Percentiles rank a stretch among this genome's conserved stretches.
Evolutionary conservation across 2,797 vertebrate genomes (phyloP).

Genomic region (Artibeus jamaicensis): DNA sequence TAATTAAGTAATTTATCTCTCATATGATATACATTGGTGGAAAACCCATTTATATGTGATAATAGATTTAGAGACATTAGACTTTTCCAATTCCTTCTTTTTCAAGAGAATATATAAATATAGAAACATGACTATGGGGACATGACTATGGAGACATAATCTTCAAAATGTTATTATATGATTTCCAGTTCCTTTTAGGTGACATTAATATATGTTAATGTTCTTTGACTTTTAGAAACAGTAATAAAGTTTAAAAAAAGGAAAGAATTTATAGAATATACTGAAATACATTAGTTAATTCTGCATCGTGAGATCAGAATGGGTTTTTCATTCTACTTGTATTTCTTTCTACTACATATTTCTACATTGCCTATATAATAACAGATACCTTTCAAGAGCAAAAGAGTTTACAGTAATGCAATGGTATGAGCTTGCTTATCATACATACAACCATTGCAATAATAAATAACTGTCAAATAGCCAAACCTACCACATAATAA

Average conservation of each 20-base stretch:
- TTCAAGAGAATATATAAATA: background rate
- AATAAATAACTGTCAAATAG: constrained; percentile 49
- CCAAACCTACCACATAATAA: constrained; percentile 7
- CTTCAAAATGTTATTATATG: constrained; percentile 17
- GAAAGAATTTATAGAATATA: constrained; percentile 14
- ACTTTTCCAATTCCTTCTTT: background rate
- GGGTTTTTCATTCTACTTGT: background rate
- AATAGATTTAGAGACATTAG: background rate
- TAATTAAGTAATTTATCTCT: constrained; percentile 9
- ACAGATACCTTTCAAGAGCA: constrained; percentile 42
- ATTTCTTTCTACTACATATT: constrained; percentile 11
- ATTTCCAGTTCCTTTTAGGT: background rate
- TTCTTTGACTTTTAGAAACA: constrained; percentile 11
- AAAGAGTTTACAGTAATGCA: constrained; percentile 39
- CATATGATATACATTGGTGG: background rate
- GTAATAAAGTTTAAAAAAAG: constrained; percentile 43
- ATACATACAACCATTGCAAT: constrained; percentile 27
- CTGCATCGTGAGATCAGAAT: background rate
- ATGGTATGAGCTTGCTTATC: constrained; percentile 1
- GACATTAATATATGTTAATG: background rate
- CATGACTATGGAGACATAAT: background rate
- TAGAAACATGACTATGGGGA: background rate
- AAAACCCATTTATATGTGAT: constrained; percentile 29
- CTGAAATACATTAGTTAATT: constrained; percentile 6
- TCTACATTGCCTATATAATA: constrained; percentile 35